phyloP scores from a whole-genome alignment of 2,797 vertebrate species.

The Phataginus tricuspis region DNA sequence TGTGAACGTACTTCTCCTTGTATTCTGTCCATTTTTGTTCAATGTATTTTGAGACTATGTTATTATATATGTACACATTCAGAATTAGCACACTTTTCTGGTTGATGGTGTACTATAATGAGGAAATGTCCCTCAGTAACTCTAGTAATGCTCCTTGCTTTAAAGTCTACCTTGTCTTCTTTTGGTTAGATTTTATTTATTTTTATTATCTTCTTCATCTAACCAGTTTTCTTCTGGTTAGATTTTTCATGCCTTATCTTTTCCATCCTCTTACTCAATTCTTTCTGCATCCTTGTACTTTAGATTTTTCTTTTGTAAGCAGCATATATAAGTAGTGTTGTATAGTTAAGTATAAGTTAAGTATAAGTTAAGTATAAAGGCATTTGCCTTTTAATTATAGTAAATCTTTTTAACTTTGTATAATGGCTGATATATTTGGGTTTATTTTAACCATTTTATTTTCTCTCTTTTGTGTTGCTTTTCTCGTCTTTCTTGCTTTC shows the following conservation, averaged over 20 bases:
- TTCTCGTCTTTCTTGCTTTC: background rate
- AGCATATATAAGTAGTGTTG: background rate
- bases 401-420: background rate
- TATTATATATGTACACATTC: background rate
- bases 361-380: no score
- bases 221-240: background rate
- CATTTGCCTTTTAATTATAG: conserved; percentile 26
- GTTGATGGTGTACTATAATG: background rate
- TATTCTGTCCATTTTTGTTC: background rate
- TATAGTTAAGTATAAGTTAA: no score
- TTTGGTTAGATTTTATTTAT: no score
- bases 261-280: background rate
- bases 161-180: background rate
- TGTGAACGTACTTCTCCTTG: background rate
- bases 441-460: background rate
- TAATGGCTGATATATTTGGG: background rate
- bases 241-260: background rate
- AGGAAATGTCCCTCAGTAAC: background rate
- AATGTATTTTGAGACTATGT: background rate
- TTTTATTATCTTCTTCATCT: no score
- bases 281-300: background rate
- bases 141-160: background rate
- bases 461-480: background rate
- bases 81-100: background rate
- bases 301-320: background rate